Conservation (phyloP, 2,888 invertebrate genomes). For the Oscheius sp. region DNA sequence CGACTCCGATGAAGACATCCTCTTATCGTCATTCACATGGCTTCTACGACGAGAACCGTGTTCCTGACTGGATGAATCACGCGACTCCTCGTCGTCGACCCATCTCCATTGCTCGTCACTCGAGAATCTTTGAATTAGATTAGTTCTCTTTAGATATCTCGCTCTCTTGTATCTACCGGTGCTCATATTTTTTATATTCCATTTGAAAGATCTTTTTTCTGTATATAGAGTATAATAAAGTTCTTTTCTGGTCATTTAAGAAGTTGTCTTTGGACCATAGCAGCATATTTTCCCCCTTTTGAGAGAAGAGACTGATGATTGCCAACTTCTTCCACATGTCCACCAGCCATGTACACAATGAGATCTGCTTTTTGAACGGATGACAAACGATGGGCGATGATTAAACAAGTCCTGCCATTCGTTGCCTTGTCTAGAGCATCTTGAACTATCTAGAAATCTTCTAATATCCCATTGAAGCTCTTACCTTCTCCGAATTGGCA, state of each 20-base stretch:
- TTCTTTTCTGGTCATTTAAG: too few relatives aligned
- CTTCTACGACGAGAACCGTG: conserved; percentile 14
- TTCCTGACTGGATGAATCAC: conserved; percentile 15
- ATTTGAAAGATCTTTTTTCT: too few relatives aligned
- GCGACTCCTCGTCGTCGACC: conserved; percentile 14
- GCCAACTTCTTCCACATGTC: neutral
- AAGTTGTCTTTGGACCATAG: too few relatives aligned
- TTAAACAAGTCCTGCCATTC: neutral
- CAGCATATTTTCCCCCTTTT: too few relatives aligned
- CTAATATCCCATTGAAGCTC: too few relatives aligned
- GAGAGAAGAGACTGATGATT: too few relatives aligned
- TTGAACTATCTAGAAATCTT: conserved; percentile 23
- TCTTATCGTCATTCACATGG: neutral
- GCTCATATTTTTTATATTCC: too few relatives aligned
- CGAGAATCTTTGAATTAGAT: conserved; percentile 18
- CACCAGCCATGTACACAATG: too few relatives aligned
- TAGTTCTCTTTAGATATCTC: too few relatives aligned
- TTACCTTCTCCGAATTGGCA: conserved; percentile 72
- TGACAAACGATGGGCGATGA: neutral
- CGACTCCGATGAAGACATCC: neutral
- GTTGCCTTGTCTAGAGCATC: conserved; percentile 15
- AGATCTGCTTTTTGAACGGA: neutral
- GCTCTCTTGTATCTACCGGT: too few relatives aligned
- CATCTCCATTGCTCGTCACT: conserved; percentile 3
- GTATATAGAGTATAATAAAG: too few relatives aligned